Evolutionary conservation across 1,140 invertebrate genomes (phyloP), one percentile per base, ranked within the genome.

Genomic region (Caenorhabditis brenneri): DNA sequence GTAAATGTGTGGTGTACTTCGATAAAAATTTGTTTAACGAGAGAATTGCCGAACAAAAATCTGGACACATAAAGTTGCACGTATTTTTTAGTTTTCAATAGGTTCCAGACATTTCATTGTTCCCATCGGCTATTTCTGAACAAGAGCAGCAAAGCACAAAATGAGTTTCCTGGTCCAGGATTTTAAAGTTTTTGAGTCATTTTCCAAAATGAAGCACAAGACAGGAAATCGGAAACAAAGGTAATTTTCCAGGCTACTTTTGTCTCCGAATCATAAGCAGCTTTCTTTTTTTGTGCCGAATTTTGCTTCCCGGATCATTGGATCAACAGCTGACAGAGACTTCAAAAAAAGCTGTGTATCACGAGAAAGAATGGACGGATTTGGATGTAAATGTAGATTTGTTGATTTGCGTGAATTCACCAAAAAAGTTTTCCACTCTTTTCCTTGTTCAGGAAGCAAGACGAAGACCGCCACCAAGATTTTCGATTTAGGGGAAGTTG

Each of bases 321-420:
- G 31, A 33, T 33, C 58, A 65, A 65, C 58, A 65, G 58, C 58
- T 65, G 58, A 65, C 58, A 4, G n/a, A n/a, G n/a, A 16, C 10
- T 0, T 10, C 7, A 12, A 42, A 51, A 51, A 51, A 51, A 6
- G 31, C 15, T 55, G 15, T 65, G 58, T 65, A 65, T 65, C 58
- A 42, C n/a, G n/a, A 42, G 46, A 42, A 74, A 39, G 24, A 36
- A 3, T 7, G 53, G 27, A 10, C 22, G 31, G 19, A 33, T 65
- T 65, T 15, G 31, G 15, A 65, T 65, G 29, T 65, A 36, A 74
- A 74, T 74, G 33, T 74, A 74, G 33, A 74, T 65, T 65, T 74
- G 22, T 74, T 74, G 36, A 74, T 42, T 74, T 42, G 65, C 65
- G 36, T 27, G 36, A 74, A 74, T 74, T 74, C 65, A 74, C 65